Evolutionary conservation across 92 coral and sea anemone species (phyloP).

Genomic region (Plumapathes pennacea): DNA sequence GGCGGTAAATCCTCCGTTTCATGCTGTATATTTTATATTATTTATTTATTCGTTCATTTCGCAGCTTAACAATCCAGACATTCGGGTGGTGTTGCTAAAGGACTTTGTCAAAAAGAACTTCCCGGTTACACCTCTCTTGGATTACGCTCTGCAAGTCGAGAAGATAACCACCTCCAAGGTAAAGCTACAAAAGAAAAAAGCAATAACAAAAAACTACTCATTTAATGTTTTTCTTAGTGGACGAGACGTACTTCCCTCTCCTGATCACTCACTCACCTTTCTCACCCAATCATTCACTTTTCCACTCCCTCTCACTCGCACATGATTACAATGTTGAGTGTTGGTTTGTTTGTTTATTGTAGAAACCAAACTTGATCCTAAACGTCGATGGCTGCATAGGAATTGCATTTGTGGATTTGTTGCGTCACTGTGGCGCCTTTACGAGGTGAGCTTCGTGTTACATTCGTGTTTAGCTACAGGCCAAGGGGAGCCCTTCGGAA

Average conservation of each 20-base stretch:
- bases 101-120: constrained; percentile 88
- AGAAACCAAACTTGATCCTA: constrained; percentile 97
- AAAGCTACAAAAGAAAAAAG: background rate
- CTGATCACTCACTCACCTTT: background rate
- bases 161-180: constrained; percentile 98
- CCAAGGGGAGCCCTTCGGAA: background rate
- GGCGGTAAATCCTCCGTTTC: too few species aligned
- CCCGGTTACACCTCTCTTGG: constrained; percentile 72
- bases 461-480: background rate
- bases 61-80: constrained; percentile 95
- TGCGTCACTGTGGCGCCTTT: constrained; percentile 97
- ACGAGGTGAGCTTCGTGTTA: constrained; percentile 81
- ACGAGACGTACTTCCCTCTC: background rate
- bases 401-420: constrained; percentile 87
- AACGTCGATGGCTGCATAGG: constrained; percentile 99
- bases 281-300: background rate
- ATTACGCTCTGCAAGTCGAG: constrained; percentile 91
- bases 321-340: too few species aligned
- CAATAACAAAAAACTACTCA: too few species aligned
- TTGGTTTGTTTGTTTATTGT: background rate
- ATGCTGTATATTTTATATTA: too few species aligned
- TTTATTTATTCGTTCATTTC: too few species aligned
- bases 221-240: background rate
- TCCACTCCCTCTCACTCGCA: too few species aligned
- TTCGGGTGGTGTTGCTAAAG: constrained; percentile 87